These are phyloP conservation scores for Subanguina moxae DNA, from an alignment of 1,140 invertebrate species.

Conservation along the genomic window DNA sequence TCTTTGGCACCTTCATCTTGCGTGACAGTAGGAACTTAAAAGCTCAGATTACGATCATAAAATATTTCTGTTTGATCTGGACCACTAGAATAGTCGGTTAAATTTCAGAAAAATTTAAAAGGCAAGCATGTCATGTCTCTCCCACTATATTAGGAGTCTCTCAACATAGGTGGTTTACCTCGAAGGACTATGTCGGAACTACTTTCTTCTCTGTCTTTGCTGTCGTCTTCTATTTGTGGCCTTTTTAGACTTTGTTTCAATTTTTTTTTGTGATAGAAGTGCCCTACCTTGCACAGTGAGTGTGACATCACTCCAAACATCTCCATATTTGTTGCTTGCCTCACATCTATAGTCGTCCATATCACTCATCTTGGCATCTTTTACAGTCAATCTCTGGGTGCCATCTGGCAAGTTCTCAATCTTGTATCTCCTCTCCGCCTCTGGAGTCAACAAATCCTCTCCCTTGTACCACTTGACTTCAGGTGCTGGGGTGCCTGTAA, in stretches of 20 bases:
- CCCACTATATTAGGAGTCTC: too few relatives aligned
- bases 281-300: constrained; percentile 42
- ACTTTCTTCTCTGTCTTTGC: too few relatives aligned
- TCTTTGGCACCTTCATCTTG: constrained; percentile 9
- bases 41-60: too few relatives aligned
- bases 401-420: constrained; percentile 70
- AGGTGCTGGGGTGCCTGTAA: constrained; percentile 84
- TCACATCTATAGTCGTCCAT: constrained; percentile 40
- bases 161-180: too few relatives aligned
- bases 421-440: constrained; percentile 55
- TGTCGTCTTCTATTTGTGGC: background rate
- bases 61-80: too few relatives aligned
- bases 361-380: constrained; percentile 62
- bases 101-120: too few relatives aligned
- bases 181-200: too few relatives aligned
- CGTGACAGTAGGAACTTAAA: constrained; percentile 3
- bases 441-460: constrained; percentile 61
- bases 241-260: background rate
- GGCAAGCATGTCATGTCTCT: too few relatives aligned
- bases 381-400: constrained; percentile 71
- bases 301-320: constrained; percentile 48
- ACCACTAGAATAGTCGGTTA: too few relatives aligned
- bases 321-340: constrained; percentile 44
- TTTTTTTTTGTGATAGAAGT: too few relatives aligned
- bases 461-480: constrained; percentile 78